Evolutionary conservation across 2,797 vertebrate species (phyloP).

Genomic region (Pteropus rufus): DNA sequence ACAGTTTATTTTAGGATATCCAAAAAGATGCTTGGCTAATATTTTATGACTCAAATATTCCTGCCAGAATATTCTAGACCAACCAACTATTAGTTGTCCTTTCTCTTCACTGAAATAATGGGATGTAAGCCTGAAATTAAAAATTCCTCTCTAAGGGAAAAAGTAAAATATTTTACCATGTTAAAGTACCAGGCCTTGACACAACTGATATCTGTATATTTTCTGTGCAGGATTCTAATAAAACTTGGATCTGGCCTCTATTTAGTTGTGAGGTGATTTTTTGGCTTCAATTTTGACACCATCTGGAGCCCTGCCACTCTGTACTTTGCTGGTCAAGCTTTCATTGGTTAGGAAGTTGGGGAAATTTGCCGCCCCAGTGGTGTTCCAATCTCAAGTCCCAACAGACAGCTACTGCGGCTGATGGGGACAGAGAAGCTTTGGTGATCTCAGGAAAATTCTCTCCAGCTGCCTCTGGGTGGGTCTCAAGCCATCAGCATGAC

Average conservation of each 20-base stretch:
- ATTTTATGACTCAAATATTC: slow-evolving; percentile 66
- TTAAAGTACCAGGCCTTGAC: background rate
- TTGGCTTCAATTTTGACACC: background rate
- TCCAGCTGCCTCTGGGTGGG: background rate
- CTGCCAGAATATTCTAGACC: slow-evolving; percentile 56
- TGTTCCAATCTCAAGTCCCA: background rate
- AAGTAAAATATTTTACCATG: slow-evolving; percentile 1
- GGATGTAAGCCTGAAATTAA: slow-evolving; percentile 41
- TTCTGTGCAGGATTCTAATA: background rate
- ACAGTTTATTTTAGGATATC: slow-evolving; percentile 65
- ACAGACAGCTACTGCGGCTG: background rate
- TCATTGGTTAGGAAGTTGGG: background rate
- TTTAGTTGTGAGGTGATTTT: background rate
- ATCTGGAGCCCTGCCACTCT: background rate
- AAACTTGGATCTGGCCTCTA: background rate
- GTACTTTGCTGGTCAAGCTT: background rate
- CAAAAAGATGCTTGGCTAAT: slow-evolving; percentile 65
- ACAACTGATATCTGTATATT: background rate
- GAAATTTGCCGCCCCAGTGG: background rate
- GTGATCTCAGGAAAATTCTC: background rate
- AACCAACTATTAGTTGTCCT: slow-evolving; percentile 41
- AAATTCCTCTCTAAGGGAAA: background rate
- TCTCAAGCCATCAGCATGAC: background rate
- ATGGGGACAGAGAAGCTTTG: background rate
- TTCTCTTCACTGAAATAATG: slow-evolving; percentile 54